Percentiles rank a stretch among this genome's conserved stretches.
These are phyloP conservation scores for Hemibagrus wyckioides DNA, from an alignment of 2,113 vertebrate species.

Conservation along the genomic window DNA sequence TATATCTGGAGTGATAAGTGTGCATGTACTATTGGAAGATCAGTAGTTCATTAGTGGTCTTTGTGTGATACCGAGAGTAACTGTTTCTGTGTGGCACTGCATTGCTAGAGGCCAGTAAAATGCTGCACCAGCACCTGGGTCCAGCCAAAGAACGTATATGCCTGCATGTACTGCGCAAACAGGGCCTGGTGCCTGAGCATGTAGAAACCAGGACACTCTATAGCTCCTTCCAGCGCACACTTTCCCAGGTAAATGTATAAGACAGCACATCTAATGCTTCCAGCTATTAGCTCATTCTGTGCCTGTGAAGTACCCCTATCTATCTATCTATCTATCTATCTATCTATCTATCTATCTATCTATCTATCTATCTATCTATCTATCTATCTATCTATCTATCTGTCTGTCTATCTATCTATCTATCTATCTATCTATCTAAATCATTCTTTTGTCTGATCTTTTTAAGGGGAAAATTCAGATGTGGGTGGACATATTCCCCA, in stretches of 20 bases:
- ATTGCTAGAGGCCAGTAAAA: conserved; percentile 82
- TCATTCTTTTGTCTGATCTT: not conserved
- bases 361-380: not conserved
- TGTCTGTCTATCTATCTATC: not conserved
- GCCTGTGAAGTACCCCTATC: not conserved
- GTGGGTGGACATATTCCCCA: conserved; percentile 98
- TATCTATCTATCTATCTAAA: not conserved
- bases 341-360: not conserved
- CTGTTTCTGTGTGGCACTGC: conserved; percentile 41
- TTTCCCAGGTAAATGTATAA: conserved; percentile 77
- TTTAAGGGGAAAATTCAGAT: conserved; percentile 89
- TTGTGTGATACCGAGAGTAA: not conserved
- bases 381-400: not conserved
- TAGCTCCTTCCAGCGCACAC: conserved; percentile 92
- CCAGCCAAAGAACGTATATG: conserved; percentile 82
- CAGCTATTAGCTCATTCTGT: not conserved
- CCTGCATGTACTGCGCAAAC: conserved; percentile 87
- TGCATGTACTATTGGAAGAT: not conserved
- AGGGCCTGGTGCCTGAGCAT: conserved; percentile 90
- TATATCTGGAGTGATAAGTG: conserved; percentile 57
- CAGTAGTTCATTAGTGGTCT: not conserved
- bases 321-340: not conserved
- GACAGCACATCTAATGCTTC: not conserved
- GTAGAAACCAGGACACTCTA: conserved; percentile 91
- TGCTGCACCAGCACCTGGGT: conserved; percentile 88